Percentiles rank a stretch among this genome's conserved stretches.
These are phyloP conservation scores for Coendou prehensilis DNA, from an alignment of 2,797 vertebrate genomes.

Conservation along the genomic window DNA sequence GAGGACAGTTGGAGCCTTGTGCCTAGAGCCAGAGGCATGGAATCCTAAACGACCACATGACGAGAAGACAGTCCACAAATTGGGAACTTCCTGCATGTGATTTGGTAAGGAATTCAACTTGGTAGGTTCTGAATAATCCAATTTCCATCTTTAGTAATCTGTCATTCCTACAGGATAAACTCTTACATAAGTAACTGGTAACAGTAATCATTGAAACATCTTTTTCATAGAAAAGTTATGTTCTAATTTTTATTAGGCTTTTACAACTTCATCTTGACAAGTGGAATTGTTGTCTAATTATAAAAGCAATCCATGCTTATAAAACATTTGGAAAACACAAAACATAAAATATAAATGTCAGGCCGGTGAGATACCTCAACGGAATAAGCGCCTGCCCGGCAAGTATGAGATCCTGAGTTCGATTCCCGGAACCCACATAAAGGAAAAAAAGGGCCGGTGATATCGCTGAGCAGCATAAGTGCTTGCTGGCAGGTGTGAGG, in stretches of 20 bases:
- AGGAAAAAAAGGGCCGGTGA: too few relatives aligned
- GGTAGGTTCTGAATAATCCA: not conserved
- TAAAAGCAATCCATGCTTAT: not conserved
- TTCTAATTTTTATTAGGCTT: constrained; percentile 7
- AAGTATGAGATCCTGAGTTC: too few relatives aligned
- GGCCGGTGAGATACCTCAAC: too few relatives aligned
- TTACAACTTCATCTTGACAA: constrained; percentile 12
- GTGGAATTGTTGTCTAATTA: not conserved
- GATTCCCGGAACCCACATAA: too few relatives aligned
- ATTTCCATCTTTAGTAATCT: not conserved
- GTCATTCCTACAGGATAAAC: constrained; percentile 12
- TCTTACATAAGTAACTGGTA: not conserved
- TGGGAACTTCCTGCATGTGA: too few relatives aligned
- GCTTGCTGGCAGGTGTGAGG: too few relatives aligned
- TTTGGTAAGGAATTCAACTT: not conserved
- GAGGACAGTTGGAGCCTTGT: not conserved
- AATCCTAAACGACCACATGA: not conserved
- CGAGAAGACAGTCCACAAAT: not conserved
- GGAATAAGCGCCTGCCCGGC: too few relatives aligned
- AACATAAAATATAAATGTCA: not conserved
- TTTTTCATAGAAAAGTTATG: not conserved
- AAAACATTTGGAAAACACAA: not conserved
- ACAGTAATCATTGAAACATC: not conserved
- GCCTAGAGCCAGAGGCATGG: not conserved
- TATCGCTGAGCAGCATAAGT: too few relatives aligned